A percentile compares a stretch with the other conserved stretches of the same genome.
These are phyloP conservation scores for Deilephila porcellus DNA, from an alignment of 2,888 invertebrate genomes.

Conservation along the genomic window DNA sequence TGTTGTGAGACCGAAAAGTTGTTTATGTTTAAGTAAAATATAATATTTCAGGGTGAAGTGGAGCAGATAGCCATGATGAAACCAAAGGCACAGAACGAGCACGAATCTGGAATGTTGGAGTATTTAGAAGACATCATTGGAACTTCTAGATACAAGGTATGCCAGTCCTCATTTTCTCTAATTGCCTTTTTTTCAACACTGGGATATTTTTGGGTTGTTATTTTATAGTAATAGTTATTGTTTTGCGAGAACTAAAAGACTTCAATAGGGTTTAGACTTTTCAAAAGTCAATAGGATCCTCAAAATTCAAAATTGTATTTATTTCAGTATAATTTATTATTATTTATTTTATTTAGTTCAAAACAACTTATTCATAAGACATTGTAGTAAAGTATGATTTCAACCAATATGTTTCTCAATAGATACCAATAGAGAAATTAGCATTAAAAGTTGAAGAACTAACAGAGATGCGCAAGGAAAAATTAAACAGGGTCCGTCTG, in stretches of 20 bases:
- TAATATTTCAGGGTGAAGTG: conserved; percentile 93
- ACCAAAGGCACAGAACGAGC: conserved; percentile 92
- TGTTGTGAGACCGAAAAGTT: not conserved
- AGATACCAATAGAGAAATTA: conserved; percentile 92
- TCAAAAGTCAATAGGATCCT: too few relatives aligned
- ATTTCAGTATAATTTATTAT: too few relatives aligned
- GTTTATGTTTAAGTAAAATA: not conserved
- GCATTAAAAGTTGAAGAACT: conserved; percentile 89
- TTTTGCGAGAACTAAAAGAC: too few relatives aligned
- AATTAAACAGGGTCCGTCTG: conserved; percentile 92
- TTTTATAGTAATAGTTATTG: too few relatives aligned
- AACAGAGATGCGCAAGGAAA: conserved; percentile 90
- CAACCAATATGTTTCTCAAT: not conserved
- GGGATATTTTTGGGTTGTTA: too few relatives aligned
- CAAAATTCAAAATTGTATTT: too few relatives aligned
- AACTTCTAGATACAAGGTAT: conserved; percentile 90
- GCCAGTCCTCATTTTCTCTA: too few relatives aligned
- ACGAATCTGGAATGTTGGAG: conserved; percentile 98
- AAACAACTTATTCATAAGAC: too few relatives aligned
- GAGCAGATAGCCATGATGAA: conserved; percentile 99
- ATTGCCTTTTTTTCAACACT: too few relatives aligned
- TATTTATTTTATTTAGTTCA: too few relatives aligned
- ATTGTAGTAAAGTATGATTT: too few relatives aligned
- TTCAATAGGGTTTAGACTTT: too few relatives aligned
- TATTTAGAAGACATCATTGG: conserved; percentile 99